A percentile compares a stretch with the other conserved stretches of the same genome.
These are phyloP conservation scores for Mormoops blainvillei DNA, from an alignment of 2,113 vertebrate genomes.

Conservation along the genomic window DNA sequence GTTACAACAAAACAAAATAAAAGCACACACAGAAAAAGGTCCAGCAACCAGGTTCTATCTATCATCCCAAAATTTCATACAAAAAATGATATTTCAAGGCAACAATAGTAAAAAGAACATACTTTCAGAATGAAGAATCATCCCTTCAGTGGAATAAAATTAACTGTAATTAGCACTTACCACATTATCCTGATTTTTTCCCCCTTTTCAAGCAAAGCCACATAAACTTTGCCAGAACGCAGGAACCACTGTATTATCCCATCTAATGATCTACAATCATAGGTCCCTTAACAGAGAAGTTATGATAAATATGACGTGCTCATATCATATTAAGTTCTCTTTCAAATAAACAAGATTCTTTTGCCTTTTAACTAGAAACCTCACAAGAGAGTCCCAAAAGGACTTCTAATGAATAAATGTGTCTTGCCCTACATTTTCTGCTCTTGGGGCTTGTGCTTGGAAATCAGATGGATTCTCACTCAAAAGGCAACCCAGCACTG, in stretches of 20 bases:
- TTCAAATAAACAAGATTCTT: neutral
- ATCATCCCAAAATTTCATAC: neutral
- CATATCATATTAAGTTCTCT: neutral
- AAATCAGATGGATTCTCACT: neutral
- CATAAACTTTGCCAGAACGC: neutral
- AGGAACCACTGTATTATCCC: neutral
- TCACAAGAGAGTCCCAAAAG: neutral
- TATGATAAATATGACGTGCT: neutral
- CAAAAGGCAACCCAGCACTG: neutral
- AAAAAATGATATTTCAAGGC: neutral
- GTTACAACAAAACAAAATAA: neutral
- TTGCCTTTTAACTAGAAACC: conserved; percentile 17
- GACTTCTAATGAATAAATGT: neutral
- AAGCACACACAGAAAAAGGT: neutral
- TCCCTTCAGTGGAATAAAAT: neutral
- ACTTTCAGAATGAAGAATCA: neutral
- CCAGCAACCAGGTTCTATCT: neutral
- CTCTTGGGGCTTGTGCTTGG: neutral
- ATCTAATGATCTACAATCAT: neutral
- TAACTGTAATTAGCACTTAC: neutral
- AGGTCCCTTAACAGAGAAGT: neutral
- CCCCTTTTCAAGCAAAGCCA: neutral
- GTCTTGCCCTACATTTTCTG: neutral
- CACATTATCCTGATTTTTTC: neutral
- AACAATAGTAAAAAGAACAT: neutral